phyloP scores from a whole-genome alignment of 2,888 invertebrate species.

The Suillia variegata region DNA sequence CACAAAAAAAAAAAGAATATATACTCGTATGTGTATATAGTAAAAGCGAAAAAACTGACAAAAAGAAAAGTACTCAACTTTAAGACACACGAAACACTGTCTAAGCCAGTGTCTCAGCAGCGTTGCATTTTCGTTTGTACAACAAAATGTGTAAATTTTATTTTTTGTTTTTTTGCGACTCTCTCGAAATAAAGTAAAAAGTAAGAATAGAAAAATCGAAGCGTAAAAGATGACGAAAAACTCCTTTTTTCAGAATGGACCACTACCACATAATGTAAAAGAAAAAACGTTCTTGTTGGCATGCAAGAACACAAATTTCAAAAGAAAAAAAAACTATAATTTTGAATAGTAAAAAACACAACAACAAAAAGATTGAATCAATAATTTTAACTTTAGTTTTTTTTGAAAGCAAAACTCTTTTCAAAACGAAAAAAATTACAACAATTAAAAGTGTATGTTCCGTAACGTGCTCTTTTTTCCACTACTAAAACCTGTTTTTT shows the following conservation, averaged over 20 bases:
- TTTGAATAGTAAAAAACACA: no score
- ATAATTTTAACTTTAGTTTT: no score
- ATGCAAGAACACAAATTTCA: constrained; percentile 58
- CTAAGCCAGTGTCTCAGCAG: no score
- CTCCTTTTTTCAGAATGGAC: constrained; percentile 39
- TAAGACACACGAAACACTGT: neutral
- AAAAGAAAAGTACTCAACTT: neutral
- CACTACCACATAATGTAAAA: constrained; percentile 59
- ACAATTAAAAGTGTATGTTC: no score
- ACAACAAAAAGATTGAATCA: no score
- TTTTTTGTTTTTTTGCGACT: no score
- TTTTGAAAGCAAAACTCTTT: no score
- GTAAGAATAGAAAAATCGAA: neutral
- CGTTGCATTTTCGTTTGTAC: no score
- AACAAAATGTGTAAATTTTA: neutral
- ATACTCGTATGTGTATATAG: neutral
- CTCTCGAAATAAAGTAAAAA: neutral
- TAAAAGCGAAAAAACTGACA: neutral
- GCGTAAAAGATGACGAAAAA: neutral
- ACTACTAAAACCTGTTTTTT: no score
- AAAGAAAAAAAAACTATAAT: no score
- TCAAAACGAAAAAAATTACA: no score
- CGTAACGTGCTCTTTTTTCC: no score
- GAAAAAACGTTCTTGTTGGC: constrained; percentile 59
- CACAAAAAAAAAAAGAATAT: neutral